phyloP scores from a whole-genome alignment of 2,888 invertebrate species.

The Xanthorhoe spadicearia region DNA sequence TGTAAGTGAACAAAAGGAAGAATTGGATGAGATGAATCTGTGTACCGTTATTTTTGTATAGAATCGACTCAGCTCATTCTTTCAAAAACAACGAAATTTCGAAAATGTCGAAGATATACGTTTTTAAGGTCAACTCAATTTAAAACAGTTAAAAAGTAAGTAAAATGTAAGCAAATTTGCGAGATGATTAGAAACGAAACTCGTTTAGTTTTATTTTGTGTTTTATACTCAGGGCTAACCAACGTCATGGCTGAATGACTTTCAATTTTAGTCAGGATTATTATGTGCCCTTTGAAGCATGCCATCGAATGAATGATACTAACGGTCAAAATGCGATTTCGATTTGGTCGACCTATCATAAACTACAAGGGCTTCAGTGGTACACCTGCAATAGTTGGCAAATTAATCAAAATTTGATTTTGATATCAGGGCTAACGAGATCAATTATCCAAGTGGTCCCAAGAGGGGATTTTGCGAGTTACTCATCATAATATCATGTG shows the following conservation, averaged over 20 bases:
- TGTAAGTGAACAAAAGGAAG: conserved; percentile 44
- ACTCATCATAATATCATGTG: too few relatives aligned
- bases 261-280: neutral
- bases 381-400: too few relatives aligned
- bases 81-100: neutral
- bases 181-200: too few relatives aligned
- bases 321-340: too few relatives aligned
- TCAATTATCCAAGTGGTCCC: too few relatives aligned
- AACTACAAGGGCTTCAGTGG: too few relatives aligned
- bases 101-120: neutral
- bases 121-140: neutral
- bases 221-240: neutral
- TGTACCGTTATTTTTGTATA: conserved; percentile 53
- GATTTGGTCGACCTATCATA: too few relatives aligned
- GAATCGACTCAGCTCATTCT: neutral
- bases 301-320: neutral
- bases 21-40: conserved; percentile 50
- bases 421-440: too few relatives aligned
- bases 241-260: neutral
- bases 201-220: neutral
- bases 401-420: too few relatives aligned
- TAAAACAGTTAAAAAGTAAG: neutral
- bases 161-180: neutral
- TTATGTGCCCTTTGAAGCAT: neutral
- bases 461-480: too few relatives aligned